Evolutionary conservation across 2,888 invertebrate species (phyloP), one percentile per base, ranked within the genome.

Genomic region (Drosophila vallismaia): DNA sequence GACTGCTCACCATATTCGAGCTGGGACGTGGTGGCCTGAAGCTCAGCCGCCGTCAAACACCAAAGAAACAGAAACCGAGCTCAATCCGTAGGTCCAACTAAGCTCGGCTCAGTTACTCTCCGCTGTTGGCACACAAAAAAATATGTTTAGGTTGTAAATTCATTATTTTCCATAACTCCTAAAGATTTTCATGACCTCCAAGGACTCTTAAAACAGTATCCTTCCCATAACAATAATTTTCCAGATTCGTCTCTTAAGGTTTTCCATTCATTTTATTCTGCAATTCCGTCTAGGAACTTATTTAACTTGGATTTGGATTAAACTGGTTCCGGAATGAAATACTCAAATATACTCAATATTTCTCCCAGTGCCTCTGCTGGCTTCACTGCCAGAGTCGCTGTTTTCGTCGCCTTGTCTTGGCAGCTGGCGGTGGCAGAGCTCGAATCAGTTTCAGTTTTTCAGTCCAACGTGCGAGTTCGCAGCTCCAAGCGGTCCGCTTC

Each of bases 371-470:
- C 28, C 59, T 56, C 42, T 33, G 66, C 48, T 7, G 42, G 7
- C 56, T 66, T 28, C 52, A 56, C 54, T 53, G 59, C 44, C 49
- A 45, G 12, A 28, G 55, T 49, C 58, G 60, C 46, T 31, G 74
- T 26, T 56, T 72, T 40, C 49, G 77, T 68, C 57, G 71, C 49
- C 66, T 44, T 67, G 83, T 87, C 89, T 90, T 85, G 79, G 78
- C 88, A 86, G 85, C 75, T 84, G 88, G 82, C 78, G 74, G 76
- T 67, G 88, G 51, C 79, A 70, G 83, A 76, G 78, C 84, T 82
- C 86, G 82, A 85, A 78, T 91, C 89, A 91, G 90, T 91, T 89
- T 90, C 90, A 90, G 89, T 90, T 90, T 89, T 89, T 88, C 87
- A 88, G 90, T 90, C 90, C 89, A 90, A 87, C 89, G 89, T 89